A percentile compares a stretch with the other conserved stretches of the same genome.
Evolutionary conservation across 2,113 vertebrate genomes (phyloP).

Genomic region (Chionis minor): DNA sequence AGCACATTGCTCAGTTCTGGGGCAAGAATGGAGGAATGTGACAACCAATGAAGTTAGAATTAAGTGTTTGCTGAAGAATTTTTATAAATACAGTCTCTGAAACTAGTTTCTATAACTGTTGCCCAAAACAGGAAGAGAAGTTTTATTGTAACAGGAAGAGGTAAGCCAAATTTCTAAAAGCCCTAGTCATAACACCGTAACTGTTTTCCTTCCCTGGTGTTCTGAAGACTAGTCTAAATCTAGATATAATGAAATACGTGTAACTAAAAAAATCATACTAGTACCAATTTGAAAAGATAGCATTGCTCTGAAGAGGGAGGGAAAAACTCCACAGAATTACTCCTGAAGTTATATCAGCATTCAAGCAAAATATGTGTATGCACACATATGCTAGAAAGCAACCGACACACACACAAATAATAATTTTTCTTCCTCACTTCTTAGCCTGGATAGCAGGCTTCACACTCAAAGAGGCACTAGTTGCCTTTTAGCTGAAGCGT

Average conservation of each 20-base stretch:
- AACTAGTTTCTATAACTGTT: neutral
- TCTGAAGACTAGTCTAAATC: neutral
- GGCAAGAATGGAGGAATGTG: neutral
- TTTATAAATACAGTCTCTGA: neutral
- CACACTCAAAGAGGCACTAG: neutral
- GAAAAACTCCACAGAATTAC: neutral
- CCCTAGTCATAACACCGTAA: neutral
- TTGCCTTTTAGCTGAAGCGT: neutral
- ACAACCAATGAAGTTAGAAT: neutral
- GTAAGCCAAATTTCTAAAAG: neutral
- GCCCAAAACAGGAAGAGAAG: neutral
- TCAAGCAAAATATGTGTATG: neutral
- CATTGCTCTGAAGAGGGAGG: neutral
- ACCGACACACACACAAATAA: neutral
- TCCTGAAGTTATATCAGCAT: neutral
- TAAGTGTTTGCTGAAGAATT: neutral
- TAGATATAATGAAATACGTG: neutral
- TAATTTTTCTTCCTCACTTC: neutral
- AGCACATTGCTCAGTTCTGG: neutral
- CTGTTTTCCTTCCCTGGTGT: neutral
- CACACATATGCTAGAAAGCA: fast-evolving
- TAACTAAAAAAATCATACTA: neutral
- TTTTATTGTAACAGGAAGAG: constrained; percentile 14
- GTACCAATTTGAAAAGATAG: neutral
- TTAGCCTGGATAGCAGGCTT: neutral